Percentiles rank a stretch among this genome's conserved stretches.
Conservation (phyloP, 2,888 invertebrate species). For the Lithophane socia region DNA sequence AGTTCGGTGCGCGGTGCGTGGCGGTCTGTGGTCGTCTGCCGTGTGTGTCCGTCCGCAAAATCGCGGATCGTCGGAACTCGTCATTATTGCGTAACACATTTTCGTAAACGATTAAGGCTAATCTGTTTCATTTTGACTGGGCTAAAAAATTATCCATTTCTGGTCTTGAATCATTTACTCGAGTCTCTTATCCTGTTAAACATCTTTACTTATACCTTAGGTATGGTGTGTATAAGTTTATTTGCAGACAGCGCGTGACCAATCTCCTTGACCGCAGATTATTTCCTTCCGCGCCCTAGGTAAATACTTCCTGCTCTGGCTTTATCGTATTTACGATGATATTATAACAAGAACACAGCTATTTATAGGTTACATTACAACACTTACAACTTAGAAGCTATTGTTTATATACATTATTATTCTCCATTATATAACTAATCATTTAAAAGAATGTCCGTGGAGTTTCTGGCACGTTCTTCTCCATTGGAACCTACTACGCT, state of each 20-base stretch:
- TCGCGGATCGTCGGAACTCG: too few species aligned
- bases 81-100: too few species aligned
- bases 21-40: too few species aligned
- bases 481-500: neutral
- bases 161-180: neutral
- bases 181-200: neutral
- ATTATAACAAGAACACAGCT: neutral
- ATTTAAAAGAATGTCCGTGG: neutral
- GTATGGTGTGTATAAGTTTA: conserved; percentile 2
- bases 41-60: too few species aligned
- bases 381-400: too few species aligned
- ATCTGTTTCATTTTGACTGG: too few species aligned
- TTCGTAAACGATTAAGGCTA: too few species aligned
- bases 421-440: neutral
- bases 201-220: neutral
- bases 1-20: too few species aligned
- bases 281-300: conserved; percentile 35
- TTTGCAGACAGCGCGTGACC: conserved; percentile 26
- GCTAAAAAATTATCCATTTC: neutral
- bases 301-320: conserved; percentile 30
- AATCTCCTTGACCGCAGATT: conserved; percentile 46
- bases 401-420: neutral
- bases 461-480: neutral
- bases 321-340: conserved; percentile 12
- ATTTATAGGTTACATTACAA: neutral